phyloP scores from a whole-genome alignment of 1,140 invertebrate genomes.

The Drosophila pandora region DNA sequence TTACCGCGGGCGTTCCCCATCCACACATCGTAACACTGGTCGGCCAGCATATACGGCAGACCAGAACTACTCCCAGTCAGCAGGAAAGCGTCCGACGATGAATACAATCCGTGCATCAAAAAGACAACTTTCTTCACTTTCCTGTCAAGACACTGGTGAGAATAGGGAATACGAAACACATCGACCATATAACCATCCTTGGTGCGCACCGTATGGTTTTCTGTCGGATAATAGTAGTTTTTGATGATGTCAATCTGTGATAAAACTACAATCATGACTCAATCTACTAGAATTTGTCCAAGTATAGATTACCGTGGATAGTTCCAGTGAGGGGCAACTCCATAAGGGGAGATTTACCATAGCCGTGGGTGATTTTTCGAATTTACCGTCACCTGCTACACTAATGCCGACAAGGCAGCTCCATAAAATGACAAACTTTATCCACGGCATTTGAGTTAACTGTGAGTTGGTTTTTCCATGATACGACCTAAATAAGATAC shows the following conservation, averaged over 20 bases:
- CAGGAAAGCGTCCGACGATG: not conserved
- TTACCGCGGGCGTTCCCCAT: not conserved
- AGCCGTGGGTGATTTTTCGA: too few species aligned
- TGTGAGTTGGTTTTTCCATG: not conserved
- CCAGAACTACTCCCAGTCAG: not conserved
- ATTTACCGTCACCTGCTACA: too few species aligned
- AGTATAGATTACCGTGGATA: not conserved
- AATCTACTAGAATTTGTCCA: too few species aligned
- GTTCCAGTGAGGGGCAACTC: not conserved
- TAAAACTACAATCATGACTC: not conserved
- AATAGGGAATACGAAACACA: not conserved
- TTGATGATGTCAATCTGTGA: not conserved
- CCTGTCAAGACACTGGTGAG: not conserved
- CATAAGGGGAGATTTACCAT: not conserved
- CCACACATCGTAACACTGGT: not conserved
- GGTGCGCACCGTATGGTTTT: not conserved
- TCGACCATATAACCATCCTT: not conserved
- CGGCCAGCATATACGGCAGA: not conserved
- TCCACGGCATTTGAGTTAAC: not conserved
- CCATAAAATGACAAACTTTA: not conserved
- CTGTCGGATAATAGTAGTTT: not conserved
- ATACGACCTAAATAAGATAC: not conserved
- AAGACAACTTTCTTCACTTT: not conserved
- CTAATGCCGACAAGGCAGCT: not conserved
- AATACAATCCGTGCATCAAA: not conserved